These are phyloP conservation scores for Hipposideros armiger DNA, from an alignment of 2,113 vertebrate species.

Conservation along the genomic window DNA sequence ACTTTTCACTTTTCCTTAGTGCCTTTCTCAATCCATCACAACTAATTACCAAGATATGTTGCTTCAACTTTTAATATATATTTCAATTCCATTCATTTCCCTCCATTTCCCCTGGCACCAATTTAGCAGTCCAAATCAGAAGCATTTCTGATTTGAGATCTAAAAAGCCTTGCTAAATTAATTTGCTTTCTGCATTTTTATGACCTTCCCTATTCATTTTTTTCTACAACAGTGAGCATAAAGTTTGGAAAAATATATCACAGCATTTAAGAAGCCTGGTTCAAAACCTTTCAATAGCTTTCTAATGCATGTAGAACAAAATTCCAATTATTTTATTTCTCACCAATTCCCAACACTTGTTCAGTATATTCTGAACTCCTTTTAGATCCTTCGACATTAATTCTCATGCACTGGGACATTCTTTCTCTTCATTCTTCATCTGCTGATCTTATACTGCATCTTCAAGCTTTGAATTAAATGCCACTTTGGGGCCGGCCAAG, in stretches of 20 bases:
- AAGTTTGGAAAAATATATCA: slow-evolving; percentile 7
- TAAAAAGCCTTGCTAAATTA: neutral
- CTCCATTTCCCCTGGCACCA: neutral
- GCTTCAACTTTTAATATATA: neutral
- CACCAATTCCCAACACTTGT: neutral
- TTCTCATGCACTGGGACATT: neutral
- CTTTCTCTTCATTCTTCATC: neutral
- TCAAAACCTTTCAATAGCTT: neutral
- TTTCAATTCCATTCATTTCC: neutral
- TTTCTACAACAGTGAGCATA: neutral
- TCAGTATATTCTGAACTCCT: neutral
- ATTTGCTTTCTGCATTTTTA: neutral
- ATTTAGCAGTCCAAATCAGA: neutral
- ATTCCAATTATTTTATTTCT: neutral
- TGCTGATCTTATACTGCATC: neutral
- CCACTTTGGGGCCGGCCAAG: too few species aligned
- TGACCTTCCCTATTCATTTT: neutral
- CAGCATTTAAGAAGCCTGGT: neutral
- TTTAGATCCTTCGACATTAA: neutral
- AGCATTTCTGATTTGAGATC: neutral
- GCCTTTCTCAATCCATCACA: neutral
- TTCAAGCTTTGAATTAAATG: neutral
- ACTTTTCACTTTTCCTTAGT: neutral
- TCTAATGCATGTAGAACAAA: neutral
- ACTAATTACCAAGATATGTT: neutral